These are phyloP conservation scores for Tokudaia muenninki DNA, from an alignment of 2,797 vertebrate genomes.

Conservation along the genomic window DNA sequence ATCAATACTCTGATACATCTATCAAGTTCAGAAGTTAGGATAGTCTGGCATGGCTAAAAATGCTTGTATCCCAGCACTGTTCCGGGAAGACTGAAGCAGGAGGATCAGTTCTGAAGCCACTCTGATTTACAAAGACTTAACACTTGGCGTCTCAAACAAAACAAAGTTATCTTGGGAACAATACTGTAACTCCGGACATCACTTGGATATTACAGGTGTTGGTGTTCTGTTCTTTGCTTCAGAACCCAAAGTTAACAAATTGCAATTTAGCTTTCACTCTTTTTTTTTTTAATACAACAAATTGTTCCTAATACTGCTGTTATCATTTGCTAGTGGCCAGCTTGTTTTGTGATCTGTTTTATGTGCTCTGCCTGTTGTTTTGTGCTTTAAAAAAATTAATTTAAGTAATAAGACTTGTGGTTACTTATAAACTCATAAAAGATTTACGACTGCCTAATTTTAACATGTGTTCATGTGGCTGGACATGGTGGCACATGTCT, in stretches of 20 bases:
- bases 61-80: not conserved
- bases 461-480: not conserved
- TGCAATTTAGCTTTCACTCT: not conserved
- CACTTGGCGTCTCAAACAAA: not conserved
- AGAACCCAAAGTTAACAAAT: not conserved
- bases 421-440: not conserved
- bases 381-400: not conserved
- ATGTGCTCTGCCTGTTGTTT: not conserved
- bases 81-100: not conserved
- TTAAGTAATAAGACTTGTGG: not conserved
- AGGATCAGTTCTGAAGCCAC: not conserved
- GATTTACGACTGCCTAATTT: not conserved
- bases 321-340: not conserved
- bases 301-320: not conserved
- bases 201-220: not conserved
- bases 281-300: not conserved
- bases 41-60: not conserved
- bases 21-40: not conserved
- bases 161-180: not conserved
- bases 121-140: not conserved
- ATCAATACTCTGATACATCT: not conserved
- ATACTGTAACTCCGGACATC: not conserved
- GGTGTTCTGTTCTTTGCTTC: not conserved
- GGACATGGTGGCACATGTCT: not conserved
- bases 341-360: not conserved